phyloP scores from a whole-genome alignment of 2,113 vertebrate species.

The Takifugu bimaculatus region DNA sequence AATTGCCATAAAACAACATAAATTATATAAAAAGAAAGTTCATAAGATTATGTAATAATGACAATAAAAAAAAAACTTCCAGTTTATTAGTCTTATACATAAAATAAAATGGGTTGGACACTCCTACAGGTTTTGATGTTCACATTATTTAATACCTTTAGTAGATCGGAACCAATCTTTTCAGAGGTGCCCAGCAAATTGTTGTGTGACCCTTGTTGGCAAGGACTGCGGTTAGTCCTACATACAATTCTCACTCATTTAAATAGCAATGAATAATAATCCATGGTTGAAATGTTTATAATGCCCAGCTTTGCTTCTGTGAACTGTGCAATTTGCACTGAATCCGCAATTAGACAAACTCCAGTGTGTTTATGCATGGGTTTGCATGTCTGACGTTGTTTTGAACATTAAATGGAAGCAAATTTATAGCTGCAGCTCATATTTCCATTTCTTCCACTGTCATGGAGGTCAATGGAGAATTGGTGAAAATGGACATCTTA shows the following conservation, averaged over 20 bases:
- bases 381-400: neutral
- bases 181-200: conserved; percentile 5
- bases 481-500: conserved; percentile 9
- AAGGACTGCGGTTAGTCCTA: conserved; percentile 1
- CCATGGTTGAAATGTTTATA: conserved; percentile 18
- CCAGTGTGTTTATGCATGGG: conserved; percentile 17
- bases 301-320: conserved; percentile 18
- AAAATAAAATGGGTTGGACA: too few species aligned
- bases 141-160: too few species aligned
- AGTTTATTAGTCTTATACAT: too few species aligned
- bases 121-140: too few species aligned
- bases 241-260: conserved; percentile 34
- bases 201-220: neutral
- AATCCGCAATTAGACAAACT: conserved; percentile 23
- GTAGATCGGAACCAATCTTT: neutral
- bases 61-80: too few species aligned
- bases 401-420: conserved; percentile 23
- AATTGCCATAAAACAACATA: too few species aligned
- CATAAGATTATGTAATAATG: too few species aligned
- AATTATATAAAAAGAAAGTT: too few species aligned
- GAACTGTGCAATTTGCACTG: conserved; percentile 40
- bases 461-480: conserved; percentile 2
- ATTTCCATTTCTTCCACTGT: neutral
- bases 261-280: conserved; percentile 35
- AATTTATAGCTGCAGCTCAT: conserved; percentile 4